Evolutionary conservation across 2,113 vertebrate genomes (phyloP), one percentile per base, ranked within the genome.

Genomic region (Solenodon paradoxus): DNA sequence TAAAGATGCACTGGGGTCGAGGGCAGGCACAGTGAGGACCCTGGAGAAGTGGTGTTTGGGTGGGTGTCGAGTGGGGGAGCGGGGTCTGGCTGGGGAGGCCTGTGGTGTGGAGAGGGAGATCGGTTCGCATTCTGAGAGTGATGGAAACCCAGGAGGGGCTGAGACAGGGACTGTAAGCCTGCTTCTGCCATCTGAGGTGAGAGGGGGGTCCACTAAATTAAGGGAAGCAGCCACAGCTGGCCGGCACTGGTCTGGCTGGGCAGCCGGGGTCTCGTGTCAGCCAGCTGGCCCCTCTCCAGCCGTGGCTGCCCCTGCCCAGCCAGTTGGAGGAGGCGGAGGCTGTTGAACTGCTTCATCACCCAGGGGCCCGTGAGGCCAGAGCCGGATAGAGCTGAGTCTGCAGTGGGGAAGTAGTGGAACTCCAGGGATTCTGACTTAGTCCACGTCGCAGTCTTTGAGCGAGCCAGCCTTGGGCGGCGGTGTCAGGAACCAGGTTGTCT

Each of bases 61-160:
- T 0, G 32, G 17, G 49, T 11, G 11, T 1, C 5, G n/a, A 22
- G 32, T 26, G 15, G 11, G 5, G 20, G 3, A 32, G 30, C 15
- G 9, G 32, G 30, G 45, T 28, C 49, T 86, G 42, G 42, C 0
- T 1, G 22, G 32, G 16, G n/a, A 40, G 35, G 38, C 57, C n/a
- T 9, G 0, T 17, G 26, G 38, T 13, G 3, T 28, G 38, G 35
- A 5, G 26, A 83, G 11, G 30, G 32, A 55, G 28, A 57, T 4
- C 1, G 38, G 28, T 47, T 19, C 3, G 5, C 16, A 0, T 28
- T 63, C 77, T 0, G 1, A 42, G 4, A 45, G 20, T 8, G 20
- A 49, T 0, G 1, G 2, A 38, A 22, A 38, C 26, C 57, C 49
- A 24, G 28, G n/a, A 12, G 32, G 47, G 13, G 35, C 10, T 45